A percentile compares a stretch with the other conserved stretches of the same genome.
phyloP scores from a whole-genome alignment of 1,140 invertebrate species.

The Planococcus citri region DNA sequence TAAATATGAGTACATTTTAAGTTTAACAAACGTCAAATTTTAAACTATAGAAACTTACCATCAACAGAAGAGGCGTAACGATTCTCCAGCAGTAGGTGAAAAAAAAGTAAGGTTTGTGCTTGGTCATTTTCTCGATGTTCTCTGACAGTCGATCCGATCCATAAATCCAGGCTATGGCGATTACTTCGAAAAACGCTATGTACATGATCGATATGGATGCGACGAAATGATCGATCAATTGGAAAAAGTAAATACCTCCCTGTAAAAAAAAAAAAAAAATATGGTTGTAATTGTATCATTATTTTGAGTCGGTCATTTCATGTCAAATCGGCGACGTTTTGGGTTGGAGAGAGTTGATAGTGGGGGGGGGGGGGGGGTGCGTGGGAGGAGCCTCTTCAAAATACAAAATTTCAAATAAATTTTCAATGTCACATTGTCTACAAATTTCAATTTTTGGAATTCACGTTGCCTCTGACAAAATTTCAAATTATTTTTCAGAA shows the following conservation, averaged over 20 bases:
- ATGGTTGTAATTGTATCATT: neutral
- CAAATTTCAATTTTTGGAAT: no score
- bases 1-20: neutral
- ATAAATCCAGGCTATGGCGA: slow-evolving; percentile 83
- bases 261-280: slow-evolving; percentile 32
- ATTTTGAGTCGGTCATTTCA: neutral
- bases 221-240: slow-evolving; percentile 83
- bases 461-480: no score
- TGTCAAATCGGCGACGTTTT: neutral
- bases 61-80: slow-evolving; percentile 62
- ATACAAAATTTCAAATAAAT: no score
- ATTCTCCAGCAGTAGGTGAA: slow-evolving; percentile 75
- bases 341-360: neutral
- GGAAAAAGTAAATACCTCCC: slow-evolving; percentile 87
- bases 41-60: slow-evolving; percentile 43
- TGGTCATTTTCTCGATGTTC: slow-evolving; percentile 81
- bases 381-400: no score
- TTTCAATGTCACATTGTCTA: no score
- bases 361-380: no score
- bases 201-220: slow-evolving; percentile 84
- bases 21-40: slow-evolving; percentile 9
- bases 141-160: slow-evolving; percentile 63
- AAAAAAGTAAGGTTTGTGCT: slow-evolving; percentile 59
- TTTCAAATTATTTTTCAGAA: no score
- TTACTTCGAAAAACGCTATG: slow-evolving; percentile 80